Evolutionary conservation across 2,113 vertebrate genomes (phyloP).

Genomic region (Malurus elegans): DNA sequence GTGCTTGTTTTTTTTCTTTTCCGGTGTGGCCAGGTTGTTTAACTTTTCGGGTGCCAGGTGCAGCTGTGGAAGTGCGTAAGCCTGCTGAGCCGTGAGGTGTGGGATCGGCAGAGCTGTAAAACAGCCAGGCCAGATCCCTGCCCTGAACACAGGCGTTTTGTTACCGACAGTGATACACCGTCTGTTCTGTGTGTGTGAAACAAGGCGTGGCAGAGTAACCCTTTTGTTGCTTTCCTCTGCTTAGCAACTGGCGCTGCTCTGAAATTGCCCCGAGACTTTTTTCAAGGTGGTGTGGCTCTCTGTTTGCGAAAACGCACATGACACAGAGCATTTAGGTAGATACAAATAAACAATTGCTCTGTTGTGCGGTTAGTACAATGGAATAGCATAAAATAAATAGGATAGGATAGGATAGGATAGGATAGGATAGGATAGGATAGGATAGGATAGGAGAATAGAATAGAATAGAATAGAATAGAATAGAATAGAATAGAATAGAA

Average conservation of each 20-base stretch:
- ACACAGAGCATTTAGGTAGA: neutral
- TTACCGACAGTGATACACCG: neutral
- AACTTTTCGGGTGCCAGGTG: neutral
- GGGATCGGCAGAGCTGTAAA: neutral
- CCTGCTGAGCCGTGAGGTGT: neutral
- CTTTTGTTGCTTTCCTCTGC: neutral
- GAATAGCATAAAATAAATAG: neutral
- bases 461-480: neutral
- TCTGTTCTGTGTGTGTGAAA: neutral
- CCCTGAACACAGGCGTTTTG: neutral
- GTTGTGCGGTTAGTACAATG: neutral
- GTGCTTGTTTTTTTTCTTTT: neutral
- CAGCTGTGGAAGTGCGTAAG: neutral
- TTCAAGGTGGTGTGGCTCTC: neutral
- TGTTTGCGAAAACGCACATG: neutral
- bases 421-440: neutral
- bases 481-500: neutral
- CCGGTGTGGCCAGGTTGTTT: neutral
- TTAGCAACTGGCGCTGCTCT: neutral
- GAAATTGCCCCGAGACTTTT: neutral
- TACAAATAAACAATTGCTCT: neutral
- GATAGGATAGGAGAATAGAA: neutral
- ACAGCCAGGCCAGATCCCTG: neutral
- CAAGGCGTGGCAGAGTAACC: slow-evolving; percentile 31
- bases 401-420: neutral